These are phyloP conservation scores for Mastomys natalensis DNA, from an alignment of 2,113 vertebrate genomes.

Conservation along the genomic window DNA sequence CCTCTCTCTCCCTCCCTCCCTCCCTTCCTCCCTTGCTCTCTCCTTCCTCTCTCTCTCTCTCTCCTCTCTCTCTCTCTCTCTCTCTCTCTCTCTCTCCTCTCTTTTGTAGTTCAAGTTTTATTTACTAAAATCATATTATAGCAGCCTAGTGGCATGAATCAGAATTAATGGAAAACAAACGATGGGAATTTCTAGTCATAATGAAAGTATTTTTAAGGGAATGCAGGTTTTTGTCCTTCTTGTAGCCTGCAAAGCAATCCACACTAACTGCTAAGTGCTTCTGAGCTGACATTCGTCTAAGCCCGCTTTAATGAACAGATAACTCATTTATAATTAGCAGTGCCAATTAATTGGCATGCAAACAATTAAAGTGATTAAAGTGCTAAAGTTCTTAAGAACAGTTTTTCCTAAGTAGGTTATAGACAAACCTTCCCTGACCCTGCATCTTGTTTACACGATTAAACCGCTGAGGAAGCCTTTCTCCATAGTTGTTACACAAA, in stretches of 20 bases:
- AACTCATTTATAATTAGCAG: slow-evolving; percentile 84
- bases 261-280: slow-evolving; percentile 69
- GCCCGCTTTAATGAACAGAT: slow-evolving; percentile 80
- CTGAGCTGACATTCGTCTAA: slow-evolving; percentile 76
- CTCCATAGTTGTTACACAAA: neutral
- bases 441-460: slow-evolving; percentile 74
- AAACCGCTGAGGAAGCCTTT: slow-evolving; percentile 57
- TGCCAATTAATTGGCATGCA: slow-evolving; percentile 82
- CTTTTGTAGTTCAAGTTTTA: slow-evolving; percentile 59
- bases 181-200: slow-evolving; percentile 41
- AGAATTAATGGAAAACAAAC: slow-evolving; percentile 68
- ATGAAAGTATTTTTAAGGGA: slow-evolving; percentile 60
- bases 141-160: slow-evolving; percentile 36
- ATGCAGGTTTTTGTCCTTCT: slow-evolving; percentile 9
- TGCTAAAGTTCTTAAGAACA: slow-evolving; percentile 80
- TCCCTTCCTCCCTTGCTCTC: neutral
- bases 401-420: slow-evolving; percentile 81
- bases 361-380: slow-evolving; percentile 83
- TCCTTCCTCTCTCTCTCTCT: neutral
- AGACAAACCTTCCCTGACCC: slow-evolving; percentile 74
- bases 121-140: slow-evolving; percentile 55
- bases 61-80: too few species aligned
- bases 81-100: too few species aligned
- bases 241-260: slow-evolving; percentile 59
- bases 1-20: neutral